phyloP scores from a whole-genome alignment of 2,797 vertebrate species.

The Coracias cyanogaster region DNA sequence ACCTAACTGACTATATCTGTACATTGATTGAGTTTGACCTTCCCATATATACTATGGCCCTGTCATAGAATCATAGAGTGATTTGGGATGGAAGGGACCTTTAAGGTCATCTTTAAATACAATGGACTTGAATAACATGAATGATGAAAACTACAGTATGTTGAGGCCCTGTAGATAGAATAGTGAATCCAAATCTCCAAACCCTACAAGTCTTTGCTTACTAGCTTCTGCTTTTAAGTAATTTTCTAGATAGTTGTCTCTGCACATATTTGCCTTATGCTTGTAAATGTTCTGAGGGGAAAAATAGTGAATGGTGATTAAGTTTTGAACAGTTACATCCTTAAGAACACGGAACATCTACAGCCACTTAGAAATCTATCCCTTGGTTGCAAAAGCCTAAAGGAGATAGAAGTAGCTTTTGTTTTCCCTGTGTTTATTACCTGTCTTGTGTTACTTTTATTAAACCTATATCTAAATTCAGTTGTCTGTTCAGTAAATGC shows the following conservation, averaged over 20 bases:
- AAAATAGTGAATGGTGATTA: background rate
- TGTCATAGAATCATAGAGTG: too few species aligned
- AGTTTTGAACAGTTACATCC: background rate
- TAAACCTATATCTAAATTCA: constrained; percentile 70
- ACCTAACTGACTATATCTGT: background rate
- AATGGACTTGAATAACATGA: background rate
- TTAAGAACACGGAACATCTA: background rate
- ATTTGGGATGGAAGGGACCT: background rate
- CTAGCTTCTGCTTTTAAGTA: background rate
- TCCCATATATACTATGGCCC: background rate
- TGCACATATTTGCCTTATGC: background rate
- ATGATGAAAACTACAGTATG: background rate
- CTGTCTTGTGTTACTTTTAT: constrained; percentile 58
- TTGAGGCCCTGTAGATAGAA: background rate
- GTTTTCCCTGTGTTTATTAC: constrained; percentile 51
- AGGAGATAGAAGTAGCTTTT: constrained; percentile 58
- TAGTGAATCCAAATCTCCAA: background rate
- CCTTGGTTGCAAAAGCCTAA: background rate
- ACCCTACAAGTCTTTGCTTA: background rate
- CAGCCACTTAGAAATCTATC: background rate
- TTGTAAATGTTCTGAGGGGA: background rate
- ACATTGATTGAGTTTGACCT: background rate
- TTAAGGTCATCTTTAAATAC: background rate
- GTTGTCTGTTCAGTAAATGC: constrained; percentile 72
- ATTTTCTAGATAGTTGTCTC: background rate